Evolutionary conservation across 2,888 invertebrate genomes (phyloP).

Genomic region (Drosophila macrospina): DNA sequence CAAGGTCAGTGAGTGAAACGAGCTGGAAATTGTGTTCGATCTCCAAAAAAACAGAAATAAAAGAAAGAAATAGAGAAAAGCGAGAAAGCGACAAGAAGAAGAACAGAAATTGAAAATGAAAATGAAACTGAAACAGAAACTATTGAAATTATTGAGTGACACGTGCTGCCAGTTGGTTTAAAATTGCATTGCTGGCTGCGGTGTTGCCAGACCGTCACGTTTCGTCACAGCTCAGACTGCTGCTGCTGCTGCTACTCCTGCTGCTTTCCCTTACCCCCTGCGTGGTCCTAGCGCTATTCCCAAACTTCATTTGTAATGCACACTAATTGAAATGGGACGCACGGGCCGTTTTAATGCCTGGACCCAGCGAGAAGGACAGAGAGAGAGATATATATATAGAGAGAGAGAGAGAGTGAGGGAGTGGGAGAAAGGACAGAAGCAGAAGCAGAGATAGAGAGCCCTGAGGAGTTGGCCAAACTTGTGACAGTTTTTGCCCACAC

Average conservation of each 20-base stretch:
- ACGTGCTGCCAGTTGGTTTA: constrained; percentile 37
- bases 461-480: constrained; percentile 45
- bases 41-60: constrained; percentile 3
- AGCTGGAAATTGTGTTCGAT: constrained; percentile 53
- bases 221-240: background rate
- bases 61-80: background rate
- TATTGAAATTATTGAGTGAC: constrained; percentile 32
- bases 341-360: constrained; percentile 73
- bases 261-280: background rate
- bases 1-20: constrained; percentile 48
- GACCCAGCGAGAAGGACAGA: background rate
- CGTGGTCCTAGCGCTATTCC: constrained; percentile 60
- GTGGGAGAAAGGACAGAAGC: background rate
- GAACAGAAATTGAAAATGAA: background rate
- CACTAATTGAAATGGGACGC: constrained; percentile 80
- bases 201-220: constrained; percentile 48
- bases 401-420: background rate
- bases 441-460: no score
- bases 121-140: background rate
- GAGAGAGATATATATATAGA: no score
- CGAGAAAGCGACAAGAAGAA: constrained; percentile 1
- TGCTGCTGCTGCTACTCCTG: background rate
- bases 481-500: constrained; percentile 17
- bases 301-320: constrained; percentile 81
- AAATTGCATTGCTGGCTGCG: constrained; percentile 44